Evolutionary conservation across 2,113 vertebrate genomes (phyloP).

Genomic region (Sciurus niger): DNA sequence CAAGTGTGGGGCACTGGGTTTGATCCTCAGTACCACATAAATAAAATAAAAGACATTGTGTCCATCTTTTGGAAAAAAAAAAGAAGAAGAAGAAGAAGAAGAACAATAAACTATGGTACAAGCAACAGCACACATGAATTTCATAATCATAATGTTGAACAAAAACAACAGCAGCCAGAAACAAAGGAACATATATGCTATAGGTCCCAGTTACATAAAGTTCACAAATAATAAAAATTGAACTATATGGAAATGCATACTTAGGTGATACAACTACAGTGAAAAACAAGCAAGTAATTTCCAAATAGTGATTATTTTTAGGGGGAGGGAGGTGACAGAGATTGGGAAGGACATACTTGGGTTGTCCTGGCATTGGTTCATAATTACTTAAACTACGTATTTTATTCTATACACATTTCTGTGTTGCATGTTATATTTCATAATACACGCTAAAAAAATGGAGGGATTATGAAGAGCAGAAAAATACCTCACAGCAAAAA

Average conservation of each 20-base stretch:
- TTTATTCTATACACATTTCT: background rate
- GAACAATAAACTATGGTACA: background rate
- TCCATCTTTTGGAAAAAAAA: no score
- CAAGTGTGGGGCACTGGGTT: no score
- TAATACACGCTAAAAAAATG: conserved; percentile 2
- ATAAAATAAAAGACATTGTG: no score
- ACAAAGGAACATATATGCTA: background rate
- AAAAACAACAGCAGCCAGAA: background rate
- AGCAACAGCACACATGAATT: background rate
- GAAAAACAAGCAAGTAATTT: conserved; percentile 41
- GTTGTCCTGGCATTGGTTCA: background rate
- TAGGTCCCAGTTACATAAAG: background rate
- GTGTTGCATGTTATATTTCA: background rate
- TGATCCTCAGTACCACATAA: no score
- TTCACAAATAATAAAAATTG: conserved; percentile 4
- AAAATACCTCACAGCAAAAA: background rate
- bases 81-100: no score
- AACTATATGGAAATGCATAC: background rate
- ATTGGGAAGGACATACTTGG: background rate
- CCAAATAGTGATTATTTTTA: background rate
- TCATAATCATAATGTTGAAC: background rate
- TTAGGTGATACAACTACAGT: background rate
- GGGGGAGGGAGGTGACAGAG: background rate
- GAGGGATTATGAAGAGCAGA: background rate
- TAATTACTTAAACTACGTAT: background rate